phyloP scores from a whole-genome alignment of 2,797 vertebrate species.

The Lacerta viridis region DNA sequence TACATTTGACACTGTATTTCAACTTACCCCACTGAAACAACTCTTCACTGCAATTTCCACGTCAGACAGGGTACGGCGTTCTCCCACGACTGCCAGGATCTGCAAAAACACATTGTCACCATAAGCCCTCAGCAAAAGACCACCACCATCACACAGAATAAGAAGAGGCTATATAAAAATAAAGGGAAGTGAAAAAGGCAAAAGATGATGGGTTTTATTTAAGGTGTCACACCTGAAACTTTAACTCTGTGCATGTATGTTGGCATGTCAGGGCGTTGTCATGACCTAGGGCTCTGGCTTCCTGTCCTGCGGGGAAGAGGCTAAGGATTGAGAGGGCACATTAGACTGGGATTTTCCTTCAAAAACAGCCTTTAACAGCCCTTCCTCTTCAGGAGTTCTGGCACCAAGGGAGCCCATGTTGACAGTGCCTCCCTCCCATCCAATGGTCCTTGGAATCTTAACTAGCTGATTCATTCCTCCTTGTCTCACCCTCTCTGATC shows the following conservation, averaged over 20 bases:
- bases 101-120: slow-evolving; percentile 64
- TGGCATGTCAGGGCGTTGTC: background rate
- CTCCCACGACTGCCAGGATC: slow-evolving; percentile 86
- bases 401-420: too few species aligned
- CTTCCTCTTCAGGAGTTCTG: too few species aligned
- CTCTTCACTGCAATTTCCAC: slow-evolving; percentile 82
- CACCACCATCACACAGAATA: background rate
- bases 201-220: background rate
- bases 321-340: too few species aligned
- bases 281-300: background rate
- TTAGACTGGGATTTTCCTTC: too few species aligned
- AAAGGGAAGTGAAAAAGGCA: slow-evolving; percentile 34
- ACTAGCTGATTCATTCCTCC: background rate
- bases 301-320: too few species aligned
- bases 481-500: background rate
- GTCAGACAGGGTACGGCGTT: slow-evolving; percentile 76
- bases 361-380: too few species aligned
- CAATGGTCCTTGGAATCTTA: background rate
- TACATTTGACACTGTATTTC: slow-evolving; percentile 15
- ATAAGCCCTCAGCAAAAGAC: slow-evolving; percentile 35
- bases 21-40: slow-evolving; percentile 83
- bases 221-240: background rate
- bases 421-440: background rate
- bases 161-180: slow-evolving; percentile 22
- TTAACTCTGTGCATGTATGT: slow-evolving; percentile 16